Evolutionary conservation across 2,113 vertebrate genomes (phyloP).

Genomic region (Corythoichthys haematopterus): DNA sequence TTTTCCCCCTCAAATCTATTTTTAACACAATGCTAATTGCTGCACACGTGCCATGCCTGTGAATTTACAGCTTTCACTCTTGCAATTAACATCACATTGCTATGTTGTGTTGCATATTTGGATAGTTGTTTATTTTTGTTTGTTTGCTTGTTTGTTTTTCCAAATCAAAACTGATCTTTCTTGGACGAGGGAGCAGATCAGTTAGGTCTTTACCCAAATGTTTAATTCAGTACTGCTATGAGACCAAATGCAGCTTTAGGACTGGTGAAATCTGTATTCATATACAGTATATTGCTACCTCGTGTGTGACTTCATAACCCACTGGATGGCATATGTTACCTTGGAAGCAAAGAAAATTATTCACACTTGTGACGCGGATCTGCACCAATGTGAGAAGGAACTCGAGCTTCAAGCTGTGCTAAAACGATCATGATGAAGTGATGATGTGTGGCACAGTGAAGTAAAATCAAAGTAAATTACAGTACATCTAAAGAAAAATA

Average conservation of each 20-base stretch:
- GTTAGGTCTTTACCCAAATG: conserved; percentile 16
- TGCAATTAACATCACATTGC: conserved; percentile 1
- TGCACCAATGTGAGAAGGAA: neutral
- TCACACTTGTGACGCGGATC: neutral
- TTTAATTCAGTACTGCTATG: conserved; percentile 9
- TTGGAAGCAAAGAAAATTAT: neutral
- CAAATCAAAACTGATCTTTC: conserved; percentile 17
- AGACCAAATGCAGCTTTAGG: neutral
- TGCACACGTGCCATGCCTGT: conserved; percentile 24
- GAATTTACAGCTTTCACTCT: conserved; percentile 21
- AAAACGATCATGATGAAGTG: neutral
- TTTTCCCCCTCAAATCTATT: conserved; percentile 45
- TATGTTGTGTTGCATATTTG: conserved; percentile 13
- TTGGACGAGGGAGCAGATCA: conserved; percentile 13
- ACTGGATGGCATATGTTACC: neutral
- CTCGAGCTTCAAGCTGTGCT: neutral
- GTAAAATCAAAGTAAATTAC: too few species aligned
- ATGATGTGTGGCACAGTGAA: too few species aligned
- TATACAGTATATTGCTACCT: neutral
- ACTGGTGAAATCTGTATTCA: neutral
- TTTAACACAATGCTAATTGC: conserved; percentile 54
- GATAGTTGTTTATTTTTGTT: conserved; percentile 13
- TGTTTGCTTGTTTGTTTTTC: neutral
- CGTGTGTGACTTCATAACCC: neutral
- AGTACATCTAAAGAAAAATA: too few species aligned